Conservation (phyloP, 2,888 invertebrate genomes). For the Sipha maydis region DNA sequence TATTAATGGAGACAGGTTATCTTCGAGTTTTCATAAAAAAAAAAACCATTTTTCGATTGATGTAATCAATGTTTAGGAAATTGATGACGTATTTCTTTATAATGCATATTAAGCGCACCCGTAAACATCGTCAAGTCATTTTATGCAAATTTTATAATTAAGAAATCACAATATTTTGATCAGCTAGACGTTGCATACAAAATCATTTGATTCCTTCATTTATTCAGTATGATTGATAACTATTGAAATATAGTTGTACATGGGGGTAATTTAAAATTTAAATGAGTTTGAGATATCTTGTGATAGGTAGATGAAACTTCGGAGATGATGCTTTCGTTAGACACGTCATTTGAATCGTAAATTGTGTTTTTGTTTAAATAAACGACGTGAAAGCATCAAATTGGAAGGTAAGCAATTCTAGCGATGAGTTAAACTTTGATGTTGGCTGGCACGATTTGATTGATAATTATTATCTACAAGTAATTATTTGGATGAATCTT, state of each 20-base stretch:
- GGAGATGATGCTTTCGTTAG: constrained; percentile 38
- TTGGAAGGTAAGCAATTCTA: constrained; percentile 35
- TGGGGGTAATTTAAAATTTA: constrained; percentile 38
- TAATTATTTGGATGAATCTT: constrained; percentile 5
- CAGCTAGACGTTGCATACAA: background rate
- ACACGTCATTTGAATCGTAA: constrained; percentile 55
- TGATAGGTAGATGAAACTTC: background rate
- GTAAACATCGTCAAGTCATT: background rate
- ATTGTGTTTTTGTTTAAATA: constrained; percentile 54
- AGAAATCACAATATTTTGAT: constrained; percentile 20
- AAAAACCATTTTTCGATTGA: too few relatives aligned
- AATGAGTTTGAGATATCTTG: constrained; percentile 35
- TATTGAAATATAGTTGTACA: constrained; percentile 26
- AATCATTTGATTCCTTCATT: constrained; percentile 23
- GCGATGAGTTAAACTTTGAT: constrained; percentile 18
- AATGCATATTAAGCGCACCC: background rate
- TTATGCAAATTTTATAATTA: background rate
- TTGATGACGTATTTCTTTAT: too few relatives aligned
- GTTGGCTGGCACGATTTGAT: constrained; percentile 39
- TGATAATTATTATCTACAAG: constrained; percentile 30
- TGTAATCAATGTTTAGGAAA: too few relatives aligned
- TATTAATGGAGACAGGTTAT: too few relatives aligned
- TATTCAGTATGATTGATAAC: constrained; percentile 51
- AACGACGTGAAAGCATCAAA: constrained; percentile 27
- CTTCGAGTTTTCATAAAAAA: too few relatives aligned